Evolutionary conservation across 2,888 invertebrate genomes (phyloP), one percentile per base, ranked within the genome.

Genomic region (Glomeris marginata): DNA sequence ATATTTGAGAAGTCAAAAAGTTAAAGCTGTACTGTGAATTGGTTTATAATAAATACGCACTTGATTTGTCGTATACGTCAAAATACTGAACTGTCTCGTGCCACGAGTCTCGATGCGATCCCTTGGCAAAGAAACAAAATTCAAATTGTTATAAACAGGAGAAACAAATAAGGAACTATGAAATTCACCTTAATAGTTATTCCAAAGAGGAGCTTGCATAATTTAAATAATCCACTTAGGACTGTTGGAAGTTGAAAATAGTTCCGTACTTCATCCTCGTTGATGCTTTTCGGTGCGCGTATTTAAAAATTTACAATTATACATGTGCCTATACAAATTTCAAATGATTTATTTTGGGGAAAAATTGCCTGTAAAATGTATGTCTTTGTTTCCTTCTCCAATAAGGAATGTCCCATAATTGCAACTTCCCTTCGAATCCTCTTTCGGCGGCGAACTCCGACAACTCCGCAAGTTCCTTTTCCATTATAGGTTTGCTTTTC

Each of bases 221-320:
- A 69, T 50, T 76, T 69, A 60, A 90, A 84, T 2, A 92, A 67
- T 16, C 83, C 84, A 2, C 75, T 71, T n/a, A 92, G 69, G 0
- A 92, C 91, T 58, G 74, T 76, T 0, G 80, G 77, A 5, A 90
- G 65, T 0, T 88, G 85, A 62, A 95, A 92, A 67, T 82, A 92
- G 62, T 84, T 78, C 20, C 77, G 72, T 11, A 86, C 71, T 57
- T 76, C 71, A 54, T 80, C 76, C 57, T 85, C 83, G 59, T 83
- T 77, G 56, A 78, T 76, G 48, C 74, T 75, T 61, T 21, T n/a
- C n/a, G n/a, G 64, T 61, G 44, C 51, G 54, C 38, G 47, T 53
- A 51, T 49, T 51, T 20, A 41, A 13, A 49, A 15, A 20, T 18
- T 13, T 11, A 50, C 13, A 38, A 10, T 2, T 5, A 18, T 38